phyloP scores from a whole-genome alignment of 2,797 vertebrate genomes.

The Tangara arthus region DNA sequence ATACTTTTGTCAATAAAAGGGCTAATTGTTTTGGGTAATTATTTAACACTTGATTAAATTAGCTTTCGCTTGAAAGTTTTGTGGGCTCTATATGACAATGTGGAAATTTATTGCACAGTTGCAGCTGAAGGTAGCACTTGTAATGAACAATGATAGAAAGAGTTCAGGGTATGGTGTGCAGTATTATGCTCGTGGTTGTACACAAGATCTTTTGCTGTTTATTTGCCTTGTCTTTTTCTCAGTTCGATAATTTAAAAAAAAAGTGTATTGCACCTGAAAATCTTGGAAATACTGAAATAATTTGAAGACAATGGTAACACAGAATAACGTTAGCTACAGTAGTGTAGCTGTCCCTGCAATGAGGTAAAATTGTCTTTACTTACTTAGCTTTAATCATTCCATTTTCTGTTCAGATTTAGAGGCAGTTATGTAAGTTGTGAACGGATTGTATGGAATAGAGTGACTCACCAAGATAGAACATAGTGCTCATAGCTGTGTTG shows the following conservation, averaged over 20 bases:
- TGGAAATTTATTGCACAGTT: background rate
- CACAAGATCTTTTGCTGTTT: background rate
- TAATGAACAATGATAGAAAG: background rate
- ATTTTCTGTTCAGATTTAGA: background rate
- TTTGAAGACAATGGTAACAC: background rate
- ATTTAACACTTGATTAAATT: background rate
- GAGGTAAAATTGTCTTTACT: background rate
- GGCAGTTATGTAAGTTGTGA: background rate
- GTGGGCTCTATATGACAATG: background rate
- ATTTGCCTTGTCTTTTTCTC: background rate
- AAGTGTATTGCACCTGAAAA: background rate
- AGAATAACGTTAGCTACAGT: background rate
- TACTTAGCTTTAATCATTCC: background rate
- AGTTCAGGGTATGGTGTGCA: background rate
- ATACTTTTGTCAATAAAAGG: background rate
- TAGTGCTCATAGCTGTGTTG: background rate
- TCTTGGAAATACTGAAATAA: background rate
- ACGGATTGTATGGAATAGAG: background rate
- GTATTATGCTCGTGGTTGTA: background rate
- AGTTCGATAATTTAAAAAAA: background rate
- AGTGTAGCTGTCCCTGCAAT: background rate
- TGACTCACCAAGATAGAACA: background rate
- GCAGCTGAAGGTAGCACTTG: background rate
- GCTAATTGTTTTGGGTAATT: background rate
- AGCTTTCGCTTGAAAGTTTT: background rate